Evolutionary conservation across 2,888 invertebrate species (phyloP), one percentile per base, ranked within the genome.

Genomic region (Margaritifera margaritifera): DNA sequence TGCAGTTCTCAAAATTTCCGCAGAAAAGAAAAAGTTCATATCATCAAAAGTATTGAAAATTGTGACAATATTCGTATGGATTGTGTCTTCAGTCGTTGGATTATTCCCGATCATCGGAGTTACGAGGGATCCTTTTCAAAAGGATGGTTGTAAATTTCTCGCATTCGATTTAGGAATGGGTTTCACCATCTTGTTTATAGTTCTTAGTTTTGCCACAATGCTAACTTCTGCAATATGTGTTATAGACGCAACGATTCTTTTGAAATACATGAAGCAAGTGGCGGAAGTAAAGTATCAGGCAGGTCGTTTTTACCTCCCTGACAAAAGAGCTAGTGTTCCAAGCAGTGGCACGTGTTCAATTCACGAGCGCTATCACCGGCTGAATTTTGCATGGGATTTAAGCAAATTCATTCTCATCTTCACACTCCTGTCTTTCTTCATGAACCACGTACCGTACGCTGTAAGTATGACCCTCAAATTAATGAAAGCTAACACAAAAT

Each of bases 361-460:
- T 11, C 83, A 80, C 22, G 81, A 81, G 53, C 70, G 78, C 20
- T 80, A 83, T 64, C 79, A 80, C 57, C 79, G 84, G 57, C 76
- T 86, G 42, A 80, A 77, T 64, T 80, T 83, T 69, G 80, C 84
- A 6, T 77, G 79, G 69, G 84, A 84, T 65, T 70, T 86, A 53
- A 83, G 86, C 69, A 76, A 79, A 25, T 77, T 84, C 54, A 78
- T 80, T 19, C 59, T 82, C 6, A 70, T 71, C 22, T 78, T 80
- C 65, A 74, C 80, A 2, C 59, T 79, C 18, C 27, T 76, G 4
- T 75, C 80, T 20, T 75, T 79, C 53, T 51, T 71, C 8, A 42
- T 80, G 54, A 81, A 81, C 54, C 81, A 80, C 55, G 59, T 84
- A 24, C 83, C 84, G 6, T 82, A 79, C 62, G 72, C 78, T 69